These are phyloP conservation scores for Norana najaformis DNA, from an alignment of 2,888 invertebrate species.

Conservation along the genomic window DNA sequence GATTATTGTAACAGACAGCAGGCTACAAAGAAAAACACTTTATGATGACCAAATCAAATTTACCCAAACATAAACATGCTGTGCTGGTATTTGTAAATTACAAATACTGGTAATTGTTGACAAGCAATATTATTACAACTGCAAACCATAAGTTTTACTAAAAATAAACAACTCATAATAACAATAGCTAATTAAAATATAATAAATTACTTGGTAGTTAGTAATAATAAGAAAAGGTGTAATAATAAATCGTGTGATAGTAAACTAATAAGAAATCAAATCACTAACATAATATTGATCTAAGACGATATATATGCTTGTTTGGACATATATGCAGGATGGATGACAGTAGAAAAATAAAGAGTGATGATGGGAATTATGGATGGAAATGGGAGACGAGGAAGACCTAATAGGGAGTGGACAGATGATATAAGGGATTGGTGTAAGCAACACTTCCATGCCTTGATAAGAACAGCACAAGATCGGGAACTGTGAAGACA, in stretches of 20 bases:
- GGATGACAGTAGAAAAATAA: too few relatives aligned
- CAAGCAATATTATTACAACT: not conserved
- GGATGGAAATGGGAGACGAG: too few relatives aligned
- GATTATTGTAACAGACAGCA: not conserved
- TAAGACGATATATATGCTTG: too few relatives aligned
- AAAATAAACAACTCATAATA: not conserved
- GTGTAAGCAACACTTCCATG: too few relatives aligned
- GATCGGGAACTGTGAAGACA: too few relatives aligned
- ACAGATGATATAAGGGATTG: too few relatives aligned
- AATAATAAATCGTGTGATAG: not conserved
- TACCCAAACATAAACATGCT: too few relatives aligned
- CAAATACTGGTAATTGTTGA: not conserved
- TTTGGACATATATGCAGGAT: too few relatives aligned
- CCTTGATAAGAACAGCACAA: too few relatives aligned
- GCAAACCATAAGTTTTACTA: not conserved
- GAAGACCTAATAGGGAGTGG: too few relatives aligned
- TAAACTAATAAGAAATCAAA: not conserved
- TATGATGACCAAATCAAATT: too few relatives aligned
- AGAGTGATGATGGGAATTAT: too few relatives aligned
- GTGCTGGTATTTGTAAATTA: not conserved
- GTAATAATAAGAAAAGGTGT: not conserved
- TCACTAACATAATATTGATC: not conserved
- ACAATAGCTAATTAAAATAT: not conserved
- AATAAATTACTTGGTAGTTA: not conserved
- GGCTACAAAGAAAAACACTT: not conserved